Conservation (phyloP, 2,888 invertebrate genomes). For the Busseola fusca region DNA sequence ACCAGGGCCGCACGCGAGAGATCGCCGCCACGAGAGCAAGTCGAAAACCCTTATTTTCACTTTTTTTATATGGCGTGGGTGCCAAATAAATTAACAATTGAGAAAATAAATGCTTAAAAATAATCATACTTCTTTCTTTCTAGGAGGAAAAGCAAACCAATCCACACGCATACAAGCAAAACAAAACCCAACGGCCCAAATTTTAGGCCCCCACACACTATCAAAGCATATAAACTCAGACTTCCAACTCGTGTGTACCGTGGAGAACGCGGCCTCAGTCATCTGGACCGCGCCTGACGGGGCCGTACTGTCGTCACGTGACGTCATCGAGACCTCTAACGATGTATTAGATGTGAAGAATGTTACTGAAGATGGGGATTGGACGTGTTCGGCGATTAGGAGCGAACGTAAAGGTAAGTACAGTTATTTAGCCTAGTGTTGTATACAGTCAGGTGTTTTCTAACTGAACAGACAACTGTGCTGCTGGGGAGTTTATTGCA, state of each 20-base stretch:
- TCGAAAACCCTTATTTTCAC: no score
- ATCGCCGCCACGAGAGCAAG: no score
- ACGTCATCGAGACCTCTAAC: constrained; percentile 63
- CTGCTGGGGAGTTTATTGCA: no score
- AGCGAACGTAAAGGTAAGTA: constrained; percentile 68
- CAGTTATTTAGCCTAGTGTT: no score
- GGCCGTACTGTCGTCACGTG: constrained; percentile 56
- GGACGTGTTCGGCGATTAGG: constrained; percentile 75
- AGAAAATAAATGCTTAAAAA: neutral
- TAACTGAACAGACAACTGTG: no score
- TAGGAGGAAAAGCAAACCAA: constrained; percentile 77
- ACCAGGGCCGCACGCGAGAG: no score
- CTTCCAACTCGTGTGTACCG: constrained; percentile 73
- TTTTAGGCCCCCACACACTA: constrained; percentile 76
- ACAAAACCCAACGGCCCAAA: constrained; percentile 74
- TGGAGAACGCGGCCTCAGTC: constrained; percentile 71
- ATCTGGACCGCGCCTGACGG: constrained; percentile 73
- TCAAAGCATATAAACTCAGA: constrained; percentile 62
- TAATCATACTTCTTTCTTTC: constrained; percentile 16
- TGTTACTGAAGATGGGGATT: constrained; percentile 72
- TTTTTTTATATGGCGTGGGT: no score
- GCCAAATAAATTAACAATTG: neutral
- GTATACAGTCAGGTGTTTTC: no score
- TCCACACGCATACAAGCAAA: constrained; percentile 70
- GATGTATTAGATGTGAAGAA: constrained; percentile 71